Conservation (phyloP, 1,140 invertebrate genomes). For the Bradynema listronoti region DNA sequence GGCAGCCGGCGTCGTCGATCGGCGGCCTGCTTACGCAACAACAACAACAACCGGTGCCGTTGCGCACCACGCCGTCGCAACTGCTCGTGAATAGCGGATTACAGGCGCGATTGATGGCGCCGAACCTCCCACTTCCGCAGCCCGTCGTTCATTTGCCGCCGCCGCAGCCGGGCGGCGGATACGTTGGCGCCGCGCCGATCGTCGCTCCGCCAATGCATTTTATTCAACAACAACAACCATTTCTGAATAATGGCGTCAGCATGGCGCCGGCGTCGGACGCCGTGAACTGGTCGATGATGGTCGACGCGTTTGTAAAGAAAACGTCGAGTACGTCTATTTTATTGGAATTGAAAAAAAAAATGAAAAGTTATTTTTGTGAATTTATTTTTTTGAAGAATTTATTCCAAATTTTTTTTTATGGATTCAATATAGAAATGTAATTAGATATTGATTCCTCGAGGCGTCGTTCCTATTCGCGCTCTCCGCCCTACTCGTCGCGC, state of each 20-base stretch:
- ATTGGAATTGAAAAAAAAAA: not conserved
- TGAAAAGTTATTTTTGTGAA: not conserved
- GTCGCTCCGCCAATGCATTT: not conserved
- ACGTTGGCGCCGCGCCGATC: too few species aligned
- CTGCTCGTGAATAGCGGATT: too few species aligned
- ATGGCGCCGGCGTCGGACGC: not conserved
- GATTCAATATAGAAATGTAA: constrained; percentile 4
- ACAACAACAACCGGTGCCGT: too few species aligned
- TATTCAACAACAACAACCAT: not conserved
- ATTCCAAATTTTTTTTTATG: constrained; percentile 1
- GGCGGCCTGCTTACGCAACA: too few species aligned
- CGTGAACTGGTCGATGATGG: constrained; percentile 33
- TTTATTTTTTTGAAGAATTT: constrained; percentile 4
- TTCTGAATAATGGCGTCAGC: not conserved
- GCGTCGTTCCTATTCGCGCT: not conserved
- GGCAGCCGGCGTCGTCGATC: too few species aligned
- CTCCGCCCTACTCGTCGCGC: not conserved
- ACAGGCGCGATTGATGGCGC: too few species aligned
- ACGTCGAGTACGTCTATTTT: constrained; percentile 25
- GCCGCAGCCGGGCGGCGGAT: too few species aligned
- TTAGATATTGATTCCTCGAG: constrained; percentile 7
- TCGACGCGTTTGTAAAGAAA: constrained; percentile 33
- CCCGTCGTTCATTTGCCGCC: too few species aligned
- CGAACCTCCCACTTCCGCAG: too few species aligned
- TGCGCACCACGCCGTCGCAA: too few species aligned